These are phyloP conservation scores for Drosophila leontia DNA, from an alignment of 1,140 invertebrate species.

Conservation along the genomic window DNA sequence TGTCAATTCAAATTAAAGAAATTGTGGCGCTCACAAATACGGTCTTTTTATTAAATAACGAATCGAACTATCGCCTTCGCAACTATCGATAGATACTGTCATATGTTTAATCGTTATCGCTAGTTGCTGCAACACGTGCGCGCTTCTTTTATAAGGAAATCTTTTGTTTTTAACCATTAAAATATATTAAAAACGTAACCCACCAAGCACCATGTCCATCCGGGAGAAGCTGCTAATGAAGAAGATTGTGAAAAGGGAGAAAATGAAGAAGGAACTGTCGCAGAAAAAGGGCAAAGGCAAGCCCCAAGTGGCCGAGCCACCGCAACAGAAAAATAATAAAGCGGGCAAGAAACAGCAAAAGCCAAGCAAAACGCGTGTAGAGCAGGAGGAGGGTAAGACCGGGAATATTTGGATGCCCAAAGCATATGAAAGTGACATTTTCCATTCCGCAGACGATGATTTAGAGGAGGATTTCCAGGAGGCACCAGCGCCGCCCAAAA, in stretches of 20 bases:
- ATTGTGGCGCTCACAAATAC: not conserved
- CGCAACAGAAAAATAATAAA: slow-evolving; percentile 45
- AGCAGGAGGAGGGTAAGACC: slow-evolving; percentile 44
- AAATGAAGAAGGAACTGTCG: slow-evolving; percentile 88
- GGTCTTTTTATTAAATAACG: not conserved
- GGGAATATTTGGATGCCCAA: no score
- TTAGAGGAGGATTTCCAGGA: slow-evolving; percentile 69
- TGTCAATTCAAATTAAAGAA: not conserved
- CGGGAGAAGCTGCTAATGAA: slow-evolving; percentile 91
- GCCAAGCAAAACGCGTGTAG: slow-evolving; percentile 20
- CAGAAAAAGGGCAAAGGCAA: slow-evolving; percentile 85
- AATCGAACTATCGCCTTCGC: not conserved
- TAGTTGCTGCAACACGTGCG: slow-evolving; percentile 66
- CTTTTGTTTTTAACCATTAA: slow-evolving; percentile 39
- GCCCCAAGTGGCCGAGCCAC: slow-evolving; percentile 1
- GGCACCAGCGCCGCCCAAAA: slow-evolving; percentile 42
- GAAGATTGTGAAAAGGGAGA: slow-evolving; percentile 91
- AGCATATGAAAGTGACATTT: not conserved
- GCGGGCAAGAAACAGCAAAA: slow-evolving; percentile 35
- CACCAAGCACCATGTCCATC: slow-evolving; percentile 87
- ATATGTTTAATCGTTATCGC: slow-evolving; percentile 3
- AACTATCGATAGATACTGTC: slow-evolving; percentile 24
- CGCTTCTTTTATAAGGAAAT: slow-evolving; percentile 30
- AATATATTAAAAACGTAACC: slow-evolving; percentile 17
- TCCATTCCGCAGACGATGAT: not conserved